These are phyloP conservation scores for Amitus sp. DNA, from an alignment of 2,888 invertebrate species.

Conservation along the genomic window DNA sequence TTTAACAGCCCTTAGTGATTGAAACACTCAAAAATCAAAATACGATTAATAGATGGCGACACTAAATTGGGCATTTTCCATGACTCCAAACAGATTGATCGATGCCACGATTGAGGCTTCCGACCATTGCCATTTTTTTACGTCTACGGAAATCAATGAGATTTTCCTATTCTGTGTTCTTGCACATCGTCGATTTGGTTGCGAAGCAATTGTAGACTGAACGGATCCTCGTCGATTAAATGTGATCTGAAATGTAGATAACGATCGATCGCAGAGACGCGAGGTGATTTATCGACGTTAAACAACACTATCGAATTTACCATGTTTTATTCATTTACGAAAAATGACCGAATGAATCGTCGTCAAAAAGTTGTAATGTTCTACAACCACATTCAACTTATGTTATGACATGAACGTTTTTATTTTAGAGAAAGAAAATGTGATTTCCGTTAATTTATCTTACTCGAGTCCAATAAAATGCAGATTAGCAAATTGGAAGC, in stretches of 20 bases:
- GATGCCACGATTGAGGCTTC: neutral
- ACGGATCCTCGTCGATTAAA: constrained; percentile 30
- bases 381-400: constrained; percentile 36
- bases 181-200: constrained; percentile 27
- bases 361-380: constrained; percentile 34
- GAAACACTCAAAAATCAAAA: too few species aligned
- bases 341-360: constrained; percentile 13
- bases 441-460: constrained; percentile 39
- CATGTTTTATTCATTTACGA: constrained; percentile 24
- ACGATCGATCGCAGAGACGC: neutral
- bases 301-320: constrained; percentile 35
- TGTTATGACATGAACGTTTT: constrained; percentile 30
- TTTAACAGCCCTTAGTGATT: too few species aligned
- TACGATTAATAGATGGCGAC: too few species aligned
- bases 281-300: constrained; percentile 5
- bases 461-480: constrained; percentile 32
- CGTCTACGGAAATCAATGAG: constrained; percentile 20
- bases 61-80: too few species aligned
- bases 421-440: constrained; percentile 37
- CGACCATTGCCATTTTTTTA: constrained; percentile 26
- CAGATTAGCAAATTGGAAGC: constrained; percentile 7
- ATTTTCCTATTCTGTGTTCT: constrained; percentile 10
- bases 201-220: constrained; percentile 38
- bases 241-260: constrained; percentile 25
- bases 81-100: neutral